Base-by-base conservation (phyloP, 2,113 vertebrate genomes). In the Ploceus nigricollis region DNA sequence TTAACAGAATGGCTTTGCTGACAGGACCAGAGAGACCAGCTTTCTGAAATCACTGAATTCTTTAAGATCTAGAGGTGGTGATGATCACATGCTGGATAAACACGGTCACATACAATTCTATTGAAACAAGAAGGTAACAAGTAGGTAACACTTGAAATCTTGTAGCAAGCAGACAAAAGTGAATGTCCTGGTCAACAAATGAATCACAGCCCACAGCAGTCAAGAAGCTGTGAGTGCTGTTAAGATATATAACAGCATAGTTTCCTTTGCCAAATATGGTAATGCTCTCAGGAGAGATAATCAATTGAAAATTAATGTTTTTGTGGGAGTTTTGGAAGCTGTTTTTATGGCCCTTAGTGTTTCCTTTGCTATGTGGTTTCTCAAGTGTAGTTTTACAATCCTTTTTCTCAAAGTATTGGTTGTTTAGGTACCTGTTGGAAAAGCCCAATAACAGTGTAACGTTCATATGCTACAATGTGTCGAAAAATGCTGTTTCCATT, bases 191-290 rank as follows among this genome's bases (percentile, higher is more conserved):
- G 77, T 94, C 40, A 75, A 45, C 27, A 68, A 71, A 82, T 87
- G 64, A 92, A 89, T 91, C 81, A 70, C 60, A 44, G 24, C 72
- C 53, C 69, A 35, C 72, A 68, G 60, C 76, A 75, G 73, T 89
- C 57, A 78, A 72, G 73, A 84, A 89, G 69, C 69, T 75, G 33
- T 16, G 50, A 81, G 37, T 78, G 40, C 40, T 31, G 11, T 48
- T 33, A 18, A 42, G 58, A 58, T 68, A 53, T 1, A 50, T 28
- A 68, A 68, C 84, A 65, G n/a, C 40, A 69, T 33, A 3, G 31
- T 75, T 89, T 45, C 69, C 60, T 82, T 91, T 87, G 77, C 81
- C 89, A 95, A 91, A 89, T 28, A 64, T 57, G 64, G 87, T 84
- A 40, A 64, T 87, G 24, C 24, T 90, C 51, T 68, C 69, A 37